Evolutionary conservation across 2,113 vertebrate species (phyloP).

Genomic region (Pholis gunnellus): DNA sequence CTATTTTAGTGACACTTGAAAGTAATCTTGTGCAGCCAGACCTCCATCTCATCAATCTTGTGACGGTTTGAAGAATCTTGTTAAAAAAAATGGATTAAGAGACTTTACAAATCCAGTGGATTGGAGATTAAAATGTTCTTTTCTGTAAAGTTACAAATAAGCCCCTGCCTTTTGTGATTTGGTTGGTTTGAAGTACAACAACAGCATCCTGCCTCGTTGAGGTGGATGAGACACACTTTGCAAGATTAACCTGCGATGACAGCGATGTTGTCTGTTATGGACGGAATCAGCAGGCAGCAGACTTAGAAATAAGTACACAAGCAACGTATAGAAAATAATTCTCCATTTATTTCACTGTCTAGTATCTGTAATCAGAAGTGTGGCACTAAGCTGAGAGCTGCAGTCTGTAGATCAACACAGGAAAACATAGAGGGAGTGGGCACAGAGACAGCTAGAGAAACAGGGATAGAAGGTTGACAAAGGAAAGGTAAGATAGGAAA

Average conservation of each 20-base stretch:
- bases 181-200: conserved; percentile 10
- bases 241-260: neutral
- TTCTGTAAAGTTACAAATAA: neutral
- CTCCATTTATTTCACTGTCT: conserved; percentile 67
- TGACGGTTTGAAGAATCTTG: neutral
- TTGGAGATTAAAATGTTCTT: neutral
- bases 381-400: conserved; percentile 51
- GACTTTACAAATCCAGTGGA: neutral
- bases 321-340: conserved; percentile 56
- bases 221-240: neutral
- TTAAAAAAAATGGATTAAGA: neutral
- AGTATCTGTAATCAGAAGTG: conserved; percentile 29
- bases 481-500: neutral
- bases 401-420: conserved; percentile 24
- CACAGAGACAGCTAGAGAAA: conserved; percentile 18
- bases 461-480: neutral
- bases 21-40: neutral
- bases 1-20: neutral
- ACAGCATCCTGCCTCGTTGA: neutral
- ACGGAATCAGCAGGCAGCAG: neutral
- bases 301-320: conserved; percentile 9
- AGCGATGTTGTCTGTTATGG: neutral
- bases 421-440: neutral
- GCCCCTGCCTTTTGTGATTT: neutral
- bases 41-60: neutral